A percentile compares a stretch with the other conserved stretches of the same genome.
phyloP scores from a whole-genome alignment of 2,888 invertebrate genomes.

The Andrena flavipes region DNA sequence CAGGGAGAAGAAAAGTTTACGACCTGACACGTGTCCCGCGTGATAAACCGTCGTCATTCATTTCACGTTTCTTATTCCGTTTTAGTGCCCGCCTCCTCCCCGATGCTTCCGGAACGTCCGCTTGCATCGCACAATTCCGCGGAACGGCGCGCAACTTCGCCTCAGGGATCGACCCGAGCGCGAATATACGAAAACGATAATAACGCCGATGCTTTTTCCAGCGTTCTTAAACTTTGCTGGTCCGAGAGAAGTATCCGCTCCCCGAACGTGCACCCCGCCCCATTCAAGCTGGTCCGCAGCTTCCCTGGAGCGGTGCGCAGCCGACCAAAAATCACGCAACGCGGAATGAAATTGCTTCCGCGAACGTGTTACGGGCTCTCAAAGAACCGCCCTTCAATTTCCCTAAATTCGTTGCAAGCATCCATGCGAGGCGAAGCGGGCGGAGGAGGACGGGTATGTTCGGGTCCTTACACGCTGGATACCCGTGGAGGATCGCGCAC shows the following conservation, averaged over 20 bases:
- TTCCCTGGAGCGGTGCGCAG: neutral
- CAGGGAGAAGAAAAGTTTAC: constrained; percentile 72
- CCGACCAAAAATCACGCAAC: neutral
- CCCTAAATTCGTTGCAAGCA: neutral
- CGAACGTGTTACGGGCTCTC: neutral
- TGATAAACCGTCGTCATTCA: constrained; percentile 64
- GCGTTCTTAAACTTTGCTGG: too few species aligned
- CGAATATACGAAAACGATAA: neutral
- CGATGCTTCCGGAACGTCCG: neutral
- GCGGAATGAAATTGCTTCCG: neutral
- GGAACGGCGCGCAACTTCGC: constrained; percentile 3
- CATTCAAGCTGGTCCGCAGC: neutral
- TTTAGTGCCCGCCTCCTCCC: neutral
- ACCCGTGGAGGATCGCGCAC: neutral
- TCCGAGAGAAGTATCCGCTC: too few species aligned
- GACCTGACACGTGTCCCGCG: constrained; percentile 77
- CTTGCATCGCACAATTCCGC: neutral
- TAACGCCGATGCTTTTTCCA: neutral
- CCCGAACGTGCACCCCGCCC: neutral
- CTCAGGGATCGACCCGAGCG: neutral
- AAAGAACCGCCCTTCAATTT: neutral
- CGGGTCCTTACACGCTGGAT: neutral
- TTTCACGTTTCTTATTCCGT: constrained; percentile 46
- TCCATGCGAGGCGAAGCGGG: neutral
- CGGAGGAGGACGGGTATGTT: neutral